A percentile compares a stretch with the other conserved stretches of the same genome.
Conservation (phyloP, 2,888 invertebrate genomes). For the Cephus rjabovi region DNA sequence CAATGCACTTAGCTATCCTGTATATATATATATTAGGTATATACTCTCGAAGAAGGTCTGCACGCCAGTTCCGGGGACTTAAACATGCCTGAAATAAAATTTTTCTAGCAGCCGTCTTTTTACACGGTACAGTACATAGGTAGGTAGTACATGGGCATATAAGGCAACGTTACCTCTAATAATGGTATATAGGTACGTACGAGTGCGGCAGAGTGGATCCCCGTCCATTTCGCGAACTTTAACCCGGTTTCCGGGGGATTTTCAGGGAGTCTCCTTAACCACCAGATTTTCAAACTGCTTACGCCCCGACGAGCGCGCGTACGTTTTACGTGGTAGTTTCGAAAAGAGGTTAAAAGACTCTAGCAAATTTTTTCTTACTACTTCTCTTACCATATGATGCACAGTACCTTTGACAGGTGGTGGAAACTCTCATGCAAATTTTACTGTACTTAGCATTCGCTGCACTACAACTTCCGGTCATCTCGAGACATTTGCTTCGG, state of each 20-base stretch:
- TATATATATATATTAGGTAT: neutral
- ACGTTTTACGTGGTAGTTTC: neutral
- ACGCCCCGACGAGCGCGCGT: neutral
- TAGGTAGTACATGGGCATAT: neutral
- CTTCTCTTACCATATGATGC: neutral
- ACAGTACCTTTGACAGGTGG: neutral
- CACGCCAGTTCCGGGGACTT: neutral
- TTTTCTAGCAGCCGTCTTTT: neutral
- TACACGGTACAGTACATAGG: neutral
- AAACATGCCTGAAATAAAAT: neutral
- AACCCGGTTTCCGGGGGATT: conserved; percentile 34
- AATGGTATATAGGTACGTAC: neutral
- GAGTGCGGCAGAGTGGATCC: neutral
- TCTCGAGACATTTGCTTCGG: neutral
- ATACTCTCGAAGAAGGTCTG: neutral
- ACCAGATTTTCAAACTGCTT: neutral
- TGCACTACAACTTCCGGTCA: neutral
- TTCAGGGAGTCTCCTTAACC: neutral
- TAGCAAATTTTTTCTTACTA: neutral
- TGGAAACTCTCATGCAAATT: neutral
- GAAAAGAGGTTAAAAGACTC: neutral
- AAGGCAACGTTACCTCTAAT: neutral
- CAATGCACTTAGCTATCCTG: neutral
- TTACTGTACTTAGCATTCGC: neutral
- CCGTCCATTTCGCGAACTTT: neutral